Evolutionary conservation across 2,888 invertebrate species (phyloP).

Genomic region (Harpalus rufipes): DNA sequence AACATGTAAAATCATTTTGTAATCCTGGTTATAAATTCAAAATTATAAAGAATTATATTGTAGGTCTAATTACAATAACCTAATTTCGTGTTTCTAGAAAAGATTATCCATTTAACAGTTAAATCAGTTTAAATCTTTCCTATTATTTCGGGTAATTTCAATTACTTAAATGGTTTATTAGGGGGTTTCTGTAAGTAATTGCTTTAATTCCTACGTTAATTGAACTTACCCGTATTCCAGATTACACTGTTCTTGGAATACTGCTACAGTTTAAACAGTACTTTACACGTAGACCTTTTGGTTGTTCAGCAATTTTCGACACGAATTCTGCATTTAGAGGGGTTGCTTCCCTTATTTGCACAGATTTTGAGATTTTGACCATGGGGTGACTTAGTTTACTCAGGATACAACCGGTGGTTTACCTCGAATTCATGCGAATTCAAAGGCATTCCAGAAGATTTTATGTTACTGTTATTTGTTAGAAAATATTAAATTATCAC

Average conservation of each 20-base stretch:
- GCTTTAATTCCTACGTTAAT: slow-evolving; percentile 22
- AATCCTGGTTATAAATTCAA: too few relatives aligned
- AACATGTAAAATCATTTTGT: too few relatives aligned
- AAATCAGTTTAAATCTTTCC: background rate
- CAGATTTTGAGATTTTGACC: slow-evolving; percentile 22
- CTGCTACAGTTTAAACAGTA: slow-evolving; percentile 9
- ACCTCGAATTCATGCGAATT: background rate
- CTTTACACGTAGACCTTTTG: background rate
- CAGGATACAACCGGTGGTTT: background rate
- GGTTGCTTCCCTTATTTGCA: slow-evolving; percentile 22
- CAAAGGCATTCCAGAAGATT: background rate
- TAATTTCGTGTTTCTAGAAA: background rate
- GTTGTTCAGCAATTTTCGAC: slow-evolving; percentile 36
- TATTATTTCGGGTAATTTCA: background rate
- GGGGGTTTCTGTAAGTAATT: slow-evolving; percentile 11
- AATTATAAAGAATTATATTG: too few relatives aligned
- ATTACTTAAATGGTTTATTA: slow-evolving; percentile 32
- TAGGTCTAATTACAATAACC: background rate
- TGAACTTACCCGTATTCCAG: slow-evolving; percentile 34
- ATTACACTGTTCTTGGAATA: slow-evolving; percentile 39
- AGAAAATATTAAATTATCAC: too few relatives aligned
- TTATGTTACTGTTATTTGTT: too few relatives aligned
- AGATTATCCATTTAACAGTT: background rate
- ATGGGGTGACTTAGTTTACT: background rate
- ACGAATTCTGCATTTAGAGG: slow-evolving; percentile 17